These are phyloP conservation scores for Lamprotornis superbus DNA, from an alignment of 2,113 vertebrate genomes.

Conservation along the genomic window DNA sequence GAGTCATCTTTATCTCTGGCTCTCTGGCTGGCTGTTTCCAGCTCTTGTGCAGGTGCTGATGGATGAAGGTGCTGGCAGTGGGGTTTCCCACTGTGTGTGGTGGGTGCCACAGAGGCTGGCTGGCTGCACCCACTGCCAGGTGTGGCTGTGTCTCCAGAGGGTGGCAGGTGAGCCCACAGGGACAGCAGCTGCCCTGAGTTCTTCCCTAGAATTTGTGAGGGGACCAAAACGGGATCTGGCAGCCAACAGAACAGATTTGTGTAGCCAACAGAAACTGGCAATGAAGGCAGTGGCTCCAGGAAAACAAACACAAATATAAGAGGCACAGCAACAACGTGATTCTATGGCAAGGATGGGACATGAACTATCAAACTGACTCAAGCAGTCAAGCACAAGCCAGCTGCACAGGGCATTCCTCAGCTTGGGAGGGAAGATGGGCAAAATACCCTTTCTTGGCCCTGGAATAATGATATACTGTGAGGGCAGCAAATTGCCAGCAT, in stretches of 20 bases:
- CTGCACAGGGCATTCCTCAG: background rate
- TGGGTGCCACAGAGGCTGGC: fast-evolving
- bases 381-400: background rate
- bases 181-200: background rate
- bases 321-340: background rate
- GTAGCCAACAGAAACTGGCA: background rate
- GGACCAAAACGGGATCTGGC: background rate
- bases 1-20: background rate
- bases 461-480: fast-evolving
- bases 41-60: background rate
- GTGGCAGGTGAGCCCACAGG: background rate
- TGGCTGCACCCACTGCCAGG: background rate
- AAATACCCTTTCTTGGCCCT: background rate
- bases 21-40: background rate
- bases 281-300: background rate
- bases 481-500: background rate
- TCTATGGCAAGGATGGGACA: background rate
- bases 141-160: background rate
- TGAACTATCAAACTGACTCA: background rate
- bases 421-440: background rate
- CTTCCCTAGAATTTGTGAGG: background rate
- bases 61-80: fast-evolving
- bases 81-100: fast-evolving
- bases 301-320: background rate
- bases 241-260: background rate